Evolutionary conservation across 2,113 vertebrate species (phyloP).

Genomic region (Chionodraco myersi): DNA sequence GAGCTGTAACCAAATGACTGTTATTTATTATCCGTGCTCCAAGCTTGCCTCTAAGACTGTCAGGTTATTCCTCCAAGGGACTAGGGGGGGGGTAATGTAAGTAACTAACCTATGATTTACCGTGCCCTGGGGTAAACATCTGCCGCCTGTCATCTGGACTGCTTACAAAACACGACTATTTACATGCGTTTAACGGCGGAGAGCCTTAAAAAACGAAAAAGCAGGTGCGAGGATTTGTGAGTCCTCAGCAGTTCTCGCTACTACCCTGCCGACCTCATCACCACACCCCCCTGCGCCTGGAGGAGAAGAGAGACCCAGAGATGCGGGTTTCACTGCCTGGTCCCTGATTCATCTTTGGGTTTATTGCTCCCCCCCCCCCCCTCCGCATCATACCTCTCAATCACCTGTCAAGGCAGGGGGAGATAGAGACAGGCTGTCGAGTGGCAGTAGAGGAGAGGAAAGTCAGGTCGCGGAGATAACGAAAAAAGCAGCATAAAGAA

Average conservation of each 20-base stretch:
- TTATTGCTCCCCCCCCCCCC: constrained; percentile 36
- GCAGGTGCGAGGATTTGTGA: constrained; percentile 36
- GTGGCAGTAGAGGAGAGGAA: constrained; percentile 4
- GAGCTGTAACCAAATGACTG: constrained; percentile 30
- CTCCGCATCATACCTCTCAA: constrained; percentile 51
- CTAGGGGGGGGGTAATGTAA: constrained; percentile 61
- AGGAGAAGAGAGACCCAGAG: constrained; percentile 1
- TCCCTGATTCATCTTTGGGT: constrained; percentile 44
- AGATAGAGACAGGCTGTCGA: constrained; percentile 13
- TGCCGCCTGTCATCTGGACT: constrained; percentile 67
- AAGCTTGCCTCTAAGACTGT: constrained; percentile 45
- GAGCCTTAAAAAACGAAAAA: constrained; percentile 29
- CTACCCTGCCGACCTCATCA: constrained; percentile 31
- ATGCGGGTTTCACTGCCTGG: constrained; percentile 13
- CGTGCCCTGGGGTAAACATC: constrained; percentile 70
- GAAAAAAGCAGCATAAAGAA: neutral
- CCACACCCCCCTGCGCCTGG: constrained; percentile 43
- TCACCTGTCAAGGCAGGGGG: constrained; percentile 40
- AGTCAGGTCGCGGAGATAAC: neutral
- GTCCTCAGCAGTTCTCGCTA: constrained; percentile 61
- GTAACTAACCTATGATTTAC: constrained; percentile 73
- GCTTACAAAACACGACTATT: constrained; percentile 60
- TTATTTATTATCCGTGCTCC: constrained; percentile 61
- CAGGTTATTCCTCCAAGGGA: constrained; percentile 43
- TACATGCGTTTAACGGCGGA: constrained; percentile 59